Evolutionary conservation across 1,140 invertebrate species (phyloP).

Genomic region (Amyelois transitella): DNA sequence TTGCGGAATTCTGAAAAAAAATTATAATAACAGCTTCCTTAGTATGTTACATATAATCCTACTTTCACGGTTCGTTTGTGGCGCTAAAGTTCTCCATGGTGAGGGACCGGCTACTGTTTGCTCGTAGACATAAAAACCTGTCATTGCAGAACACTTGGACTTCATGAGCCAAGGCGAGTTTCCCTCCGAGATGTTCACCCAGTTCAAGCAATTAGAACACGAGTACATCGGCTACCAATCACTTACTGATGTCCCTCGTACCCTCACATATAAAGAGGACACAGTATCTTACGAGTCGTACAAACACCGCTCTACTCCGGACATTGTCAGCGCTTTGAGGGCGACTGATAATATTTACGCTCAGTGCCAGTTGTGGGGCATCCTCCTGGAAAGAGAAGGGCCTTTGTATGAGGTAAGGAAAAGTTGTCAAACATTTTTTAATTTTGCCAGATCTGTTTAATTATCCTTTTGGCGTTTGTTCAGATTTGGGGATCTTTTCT

Average conservation of each 20-base stretch:
- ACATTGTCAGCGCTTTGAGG: conserved; percentile 83
- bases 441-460: background rate
- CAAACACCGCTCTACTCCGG: conserved; percentile 77
- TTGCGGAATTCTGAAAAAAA: too few relatives aligned
- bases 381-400: conserved; percentile 89
- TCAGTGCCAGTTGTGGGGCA: conserved; percentile 89
- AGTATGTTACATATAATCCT: too few relatives aligned
- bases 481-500: too few relatives aligned
- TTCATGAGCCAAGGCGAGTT: conserved; percentile 89
- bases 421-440: background rate
- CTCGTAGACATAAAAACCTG: too few relatives aligned
- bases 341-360: conserved; percentile 83
- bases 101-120: too few relatives aligned
- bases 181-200: conserved; percentile 81
- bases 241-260: conserved; percentile 92
- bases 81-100: too few relatives aligned
- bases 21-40: too few relatives aligned
- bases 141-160: conserved; percentile 91
- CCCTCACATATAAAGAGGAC: conserved; percentile 74
- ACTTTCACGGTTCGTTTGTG: too few relatives aligned
- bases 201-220: conserved; percentile 92
- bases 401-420: conserved; percentile 80
- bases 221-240: conserved; percentile 94
- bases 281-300: conserved; percentile 59
- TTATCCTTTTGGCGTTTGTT: too few relatives aligned